Evolutionary conservation across 2,797 vertebrate species (phyloP).

Genomic region (Rousettus madagascariensis): DNA sequence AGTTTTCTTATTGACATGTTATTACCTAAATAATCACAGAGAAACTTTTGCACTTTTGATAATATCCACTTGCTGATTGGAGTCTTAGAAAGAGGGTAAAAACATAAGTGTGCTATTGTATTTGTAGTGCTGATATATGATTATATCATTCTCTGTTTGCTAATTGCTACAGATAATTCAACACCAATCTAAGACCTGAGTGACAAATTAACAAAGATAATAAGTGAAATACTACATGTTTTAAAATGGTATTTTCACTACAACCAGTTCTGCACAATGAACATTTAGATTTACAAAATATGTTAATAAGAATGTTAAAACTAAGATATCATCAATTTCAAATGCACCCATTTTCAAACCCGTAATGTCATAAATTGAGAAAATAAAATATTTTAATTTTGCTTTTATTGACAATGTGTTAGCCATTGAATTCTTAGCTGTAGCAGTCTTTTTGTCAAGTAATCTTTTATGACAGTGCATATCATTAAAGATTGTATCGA

Average conservation of each 20-base stretch:
- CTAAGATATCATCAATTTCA: background rate
- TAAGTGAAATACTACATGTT: background rate
- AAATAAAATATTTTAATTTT: background rate
- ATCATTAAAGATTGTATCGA: background rate
- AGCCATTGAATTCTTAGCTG: background rate
- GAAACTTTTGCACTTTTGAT: background rate
- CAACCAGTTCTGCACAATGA: background rate
- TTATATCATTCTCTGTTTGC: background rate
- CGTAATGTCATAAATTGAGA: background rate
- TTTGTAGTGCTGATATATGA: background rate
- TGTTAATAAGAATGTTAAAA: constrained; percentile 1
- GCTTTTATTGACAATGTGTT: background rate
- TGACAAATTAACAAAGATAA: constrained; percentile 23
- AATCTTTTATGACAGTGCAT: background rate
- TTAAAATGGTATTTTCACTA: background rate
- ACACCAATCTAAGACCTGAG: background rate
- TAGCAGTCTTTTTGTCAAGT: background rate
- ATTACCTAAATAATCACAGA: constrained; percentile 30
- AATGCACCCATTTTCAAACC: background rate
- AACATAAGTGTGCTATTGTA: background rate
- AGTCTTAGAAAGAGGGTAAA: background rate
- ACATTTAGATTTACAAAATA: background rate
- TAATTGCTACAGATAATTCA: constrained; percentile 32
- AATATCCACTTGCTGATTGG: background rate
- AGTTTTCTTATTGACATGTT: background rate